Evolutionary conservation across 2,888 invertebrate genomes (phyloP), one percentile per base, ranked within the genome.

Genomic region (Orthonychiurus folsomi): DNA sequence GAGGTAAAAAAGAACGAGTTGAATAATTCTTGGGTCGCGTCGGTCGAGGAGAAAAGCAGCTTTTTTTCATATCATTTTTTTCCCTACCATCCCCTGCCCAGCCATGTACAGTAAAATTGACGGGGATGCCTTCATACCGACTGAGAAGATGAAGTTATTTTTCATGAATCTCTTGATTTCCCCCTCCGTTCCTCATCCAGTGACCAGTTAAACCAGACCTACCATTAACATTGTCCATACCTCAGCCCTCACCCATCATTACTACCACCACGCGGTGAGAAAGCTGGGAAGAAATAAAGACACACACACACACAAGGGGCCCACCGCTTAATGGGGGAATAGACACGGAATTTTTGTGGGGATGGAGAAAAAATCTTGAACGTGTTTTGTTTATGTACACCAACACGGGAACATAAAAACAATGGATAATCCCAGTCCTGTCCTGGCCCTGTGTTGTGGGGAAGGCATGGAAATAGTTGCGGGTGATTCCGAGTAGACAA

Each of bases 241-340:
- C 62, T 62, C 61, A 37, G 60, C 61, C 59, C 65, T 66, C 65
- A 63, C 62, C 66, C 62, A 65, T 68, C 63, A 65, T 69, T 66
- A 66, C 59, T n/a, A n/a, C n/a, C n/a, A n/a, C 55, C 63, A 55
- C 67, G 64, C 66, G 67, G 69, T 69, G 69, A 69, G 69, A 69
- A 69, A 69, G 50, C 64, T 60, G 55, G 63, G 60, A 61, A 62
- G 63, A 23, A 50, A 26, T 18, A 56, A 28, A 50, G 48, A 52
- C 26, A 56, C 50, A 61, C 50, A 54, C 28, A 61, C 25, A 47
- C 37, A 37, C 5, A 5, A 37, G 9, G 15, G 15, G 9, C 37
- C 37, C 5, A 9, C 37, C 15, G 5, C 15, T 37, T 37, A 37
- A 37, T 37, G 15, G 37, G 15, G 37, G 37, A 9, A 37, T 37